These are phyloP conservation scores for Bellardia pandia DNA, from an alignment of 2,888 invertebrate genomes.

Conservation along the genomic window DNA sequence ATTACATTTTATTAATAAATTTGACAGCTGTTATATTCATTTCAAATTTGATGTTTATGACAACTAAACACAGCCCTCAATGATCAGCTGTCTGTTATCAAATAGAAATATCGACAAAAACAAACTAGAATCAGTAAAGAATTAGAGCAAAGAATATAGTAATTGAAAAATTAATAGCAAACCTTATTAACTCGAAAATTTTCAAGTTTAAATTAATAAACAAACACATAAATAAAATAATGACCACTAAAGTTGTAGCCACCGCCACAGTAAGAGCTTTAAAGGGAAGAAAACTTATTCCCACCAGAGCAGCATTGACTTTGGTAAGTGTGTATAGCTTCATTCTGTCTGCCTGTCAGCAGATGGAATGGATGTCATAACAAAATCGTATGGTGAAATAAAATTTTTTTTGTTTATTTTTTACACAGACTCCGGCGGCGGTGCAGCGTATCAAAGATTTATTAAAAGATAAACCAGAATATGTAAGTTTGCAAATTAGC, in stretches of 20 bases:
- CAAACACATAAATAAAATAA: constrained; percentile 85
- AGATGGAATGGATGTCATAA: constrained; percentile 57
- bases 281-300: constrained; percentile 90
- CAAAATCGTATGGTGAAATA: constrained; percentile 49
- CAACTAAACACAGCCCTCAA: constrained; percentile 30
- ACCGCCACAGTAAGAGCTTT: constrained; percentile 96
- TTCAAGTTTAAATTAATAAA: constrained; percentile 41
- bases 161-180: constrained; percentile 9
- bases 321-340: constrained; percentile 84
- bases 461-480: constrained; percentile 89
- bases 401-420: constrained; percentile 76
- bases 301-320: constrained; percentile 93
- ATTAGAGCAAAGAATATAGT: neutral
- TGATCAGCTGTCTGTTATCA: constrained; percentile 71
- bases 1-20: too few species aligned
- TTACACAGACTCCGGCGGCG: constrained; percentile 90
- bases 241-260: constrained; percentile 92
- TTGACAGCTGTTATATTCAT: too few species aligned
- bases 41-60: too few species aligned
- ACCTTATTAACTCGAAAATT: constrained; percentile 27
- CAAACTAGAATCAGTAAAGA: constrained; percentile 42
- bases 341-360: neutral
- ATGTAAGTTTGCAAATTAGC: constrained; percentile 77
- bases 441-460: constrained; percentile 93
- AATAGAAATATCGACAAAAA: constrained; percentile 52